Conservation (phyloP, 2,888 invertebrate species). For the Rhingia campestris region DNA sequence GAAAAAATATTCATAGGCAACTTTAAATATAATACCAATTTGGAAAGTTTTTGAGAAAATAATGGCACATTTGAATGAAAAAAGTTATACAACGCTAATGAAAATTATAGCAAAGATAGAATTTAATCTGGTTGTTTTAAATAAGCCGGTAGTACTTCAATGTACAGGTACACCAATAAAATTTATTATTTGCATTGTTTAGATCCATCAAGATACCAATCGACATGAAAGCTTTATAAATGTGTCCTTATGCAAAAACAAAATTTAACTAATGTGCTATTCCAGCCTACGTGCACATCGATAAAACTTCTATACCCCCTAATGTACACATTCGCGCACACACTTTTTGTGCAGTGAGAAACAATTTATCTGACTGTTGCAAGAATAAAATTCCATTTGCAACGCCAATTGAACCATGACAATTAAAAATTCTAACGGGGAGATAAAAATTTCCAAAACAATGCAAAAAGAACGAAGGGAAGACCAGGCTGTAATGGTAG, state of each 20-base stretch:
- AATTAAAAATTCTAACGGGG: conserved; percentile 75
- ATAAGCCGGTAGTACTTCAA: no score
- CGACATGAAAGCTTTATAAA: no score
- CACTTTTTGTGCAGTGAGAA: conserved; percentile 47
- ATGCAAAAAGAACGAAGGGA: conserved; percentile 15
- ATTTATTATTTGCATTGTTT: no score
- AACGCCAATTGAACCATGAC: conserved; percentile 76
- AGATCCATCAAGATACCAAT: no score
- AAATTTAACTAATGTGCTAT: background rate
- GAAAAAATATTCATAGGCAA: no score
- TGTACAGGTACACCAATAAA: no score
- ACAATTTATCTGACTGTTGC: conserved; percentile 74
- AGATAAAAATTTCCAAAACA: conserved; percentile 73
- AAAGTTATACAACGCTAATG: no score
- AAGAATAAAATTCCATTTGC: conserved; percentile 75
- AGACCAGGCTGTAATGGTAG: conserved; percentile 23
- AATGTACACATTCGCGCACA: background rate
- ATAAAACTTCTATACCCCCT: conserved; percentile 22
- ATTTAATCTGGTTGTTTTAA: no score
- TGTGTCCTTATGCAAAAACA: conserved; percentile 42
- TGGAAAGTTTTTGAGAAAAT: no score
- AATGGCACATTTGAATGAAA: no score
- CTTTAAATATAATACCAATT: no score
- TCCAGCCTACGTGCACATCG: background rate
- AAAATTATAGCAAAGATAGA: no score